Evolutionary conservation across 2,797 vertebrate genomes (phyloP).

Genomic region (Gymnoscopelus braueri): DNA sequence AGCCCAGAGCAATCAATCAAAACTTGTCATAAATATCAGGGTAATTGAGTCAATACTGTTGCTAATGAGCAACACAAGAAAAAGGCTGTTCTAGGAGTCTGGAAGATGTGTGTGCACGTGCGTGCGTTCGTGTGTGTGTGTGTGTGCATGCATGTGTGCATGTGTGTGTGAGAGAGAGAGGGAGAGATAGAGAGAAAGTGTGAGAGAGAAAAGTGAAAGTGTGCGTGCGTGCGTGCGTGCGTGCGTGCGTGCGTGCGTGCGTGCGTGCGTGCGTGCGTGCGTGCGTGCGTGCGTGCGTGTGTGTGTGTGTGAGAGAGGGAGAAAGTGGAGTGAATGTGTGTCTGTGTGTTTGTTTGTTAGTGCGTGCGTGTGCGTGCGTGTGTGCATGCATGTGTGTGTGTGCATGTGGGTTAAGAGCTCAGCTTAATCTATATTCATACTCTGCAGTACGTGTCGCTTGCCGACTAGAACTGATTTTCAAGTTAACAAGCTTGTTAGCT

Average conservation of each 20-base stretch:
- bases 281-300: neutral
- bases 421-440: too few species aligned
- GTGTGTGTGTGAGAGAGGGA: neutral
- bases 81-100: neutral
- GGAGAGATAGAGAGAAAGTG: too few species aligned
- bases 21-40: slow-evolving; percentile 40
- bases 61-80: slow-evolving; percentile 11
- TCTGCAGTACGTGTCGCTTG: too few species aligned
- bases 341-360: neutral
- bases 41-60: neutral
- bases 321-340: neutral
- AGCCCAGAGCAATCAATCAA: slow-evolving; percentile 41
- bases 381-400: neutral
- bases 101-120: neutral
- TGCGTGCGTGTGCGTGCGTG: neutral
- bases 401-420: too few species aligned
- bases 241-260: neutral
- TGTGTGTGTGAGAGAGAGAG: neutral
- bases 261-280: neutral
- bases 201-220: too few species aligned
- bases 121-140: neutral
- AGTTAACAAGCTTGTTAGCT: neutral
- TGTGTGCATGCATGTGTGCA: neutral
- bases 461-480: too few species aligned
- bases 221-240: neutral